Evolutionary conservation across 1,140 invertebrate species (phyloP), one percentile per base, ranked within the genome.

Genomic region (Zaprionus nigranus): DNA sequence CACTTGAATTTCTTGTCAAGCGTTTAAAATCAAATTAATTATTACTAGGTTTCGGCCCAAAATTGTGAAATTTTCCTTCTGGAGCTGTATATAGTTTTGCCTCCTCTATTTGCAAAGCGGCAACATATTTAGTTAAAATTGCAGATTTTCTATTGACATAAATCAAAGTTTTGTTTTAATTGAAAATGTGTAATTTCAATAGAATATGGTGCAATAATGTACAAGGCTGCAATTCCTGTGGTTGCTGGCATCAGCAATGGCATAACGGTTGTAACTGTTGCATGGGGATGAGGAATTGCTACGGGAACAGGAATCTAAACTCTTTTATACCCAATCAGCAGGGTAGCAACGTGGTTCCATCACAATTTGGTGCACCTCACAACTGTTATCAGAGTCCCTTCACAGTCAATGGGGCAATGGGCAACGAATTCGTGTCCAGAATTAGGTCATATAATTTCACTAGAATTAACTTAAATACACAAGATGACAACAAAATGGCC

Each of bases 171-270:
- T 69, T 12, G 30, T 71, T 87, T 81, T 73, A 73, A 73, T 75
- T 15, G 63, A 54, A 63, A 88, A 83, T 88, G 64, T 87, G 78
- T 88, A 88, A 88, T 84, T 87, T 78, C 3, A 80, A 83, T 81
- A 67, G 58, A 71, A 61, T 72, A 65, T 62, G 22, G 36, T 46
- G n/a, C 17, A 54, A 28, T 36, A 54, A 28, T 36, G 9, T 13
- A 30, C 30, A n/a, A 5, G 59, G 22, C 46, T 11, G 5, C 43
- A 63, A 43, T 5, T 17, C 17, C 13, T 28, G 49, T 24, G 13
- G 20, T 34, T 70, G 61, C 40, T 66, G 30, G 15, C 40, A 17
- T 3, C 30, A 36, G 6, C 7, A 26, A 24, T 60, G 38, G 9
- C n/a, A 26, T 9, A 22, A 51, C 5, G 12, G n/a, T 9, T 56